phyloP scores from a whole-genome alignment of 2,888 invertebrate species.

The Catonia carolina region DNA sequence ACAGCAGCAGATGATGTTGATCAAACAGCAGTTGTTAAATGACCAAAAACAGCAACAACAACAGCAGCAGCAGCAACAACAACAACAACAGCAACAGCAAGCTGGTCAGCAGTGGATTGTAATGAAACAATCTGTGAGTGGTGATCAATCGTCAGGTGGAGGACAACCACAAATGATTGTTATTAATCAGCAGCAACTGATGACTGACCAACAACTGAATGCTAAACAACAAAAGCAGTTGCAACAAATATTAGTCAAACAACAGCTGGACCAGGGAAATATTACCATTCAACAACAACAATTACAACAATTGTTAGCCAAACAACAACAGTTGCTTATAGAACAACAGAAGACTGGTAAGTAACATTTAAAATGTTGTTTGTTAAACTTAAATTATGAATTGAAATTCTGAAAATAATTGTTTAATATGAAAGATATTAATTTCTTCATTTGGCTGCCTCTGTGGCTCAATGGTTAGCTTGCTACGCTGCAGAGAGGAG shows the following conservation, averaged over 20 bases:
- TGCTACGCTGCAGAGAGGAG: too few species aligned
- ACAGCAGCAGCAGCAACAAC: constrained; percentile 25
- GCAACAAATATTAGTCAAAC: constrained; percentile 31
- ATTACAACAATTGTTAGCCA: constrained; percentile 32
- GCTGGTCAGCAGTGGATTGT: constrained; percentile 30
- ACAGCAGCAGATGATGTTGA: constrained; percentile 21
- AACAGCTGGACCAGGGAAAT: constrained; percentile 25
- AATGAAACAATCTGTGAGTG: constrained; percentile 29
- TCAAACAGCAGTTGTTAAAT: constrained; percentile 38
- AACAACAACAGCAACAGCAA: constrained; percentile 23
- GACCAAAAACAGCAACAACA: constrained; percentile 35
- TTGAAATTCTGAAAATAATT: too few species aligned
- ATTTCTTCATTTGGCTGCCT: too few species aligned
- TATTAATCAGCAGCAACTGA: constrained; percentile 33
- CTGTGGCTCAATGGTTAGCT: too few species aligned
- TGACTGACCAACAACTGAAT: constrained; percentile 30
- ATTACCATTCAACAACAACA: constrained; percentile 29
- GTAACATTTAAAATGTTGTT: too few species aligned
- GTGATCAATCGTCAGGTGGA: constrained; percentile 17
- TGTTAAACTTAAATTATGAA: too few species aligned
- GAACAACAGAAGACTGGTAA: constrained; percentile 28
- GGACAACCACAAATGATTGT: constrained; percentile 32
- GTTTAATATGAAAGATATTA: too few species aligned
- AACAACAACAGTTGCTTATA: constrained; percentile 30
- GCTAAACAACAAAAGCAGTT: constrained; percentile 33